phyloP scores from a whole-genome alignment of 2,888 invertebrate species.

The Lissocephala sabroskyi region DNA sequence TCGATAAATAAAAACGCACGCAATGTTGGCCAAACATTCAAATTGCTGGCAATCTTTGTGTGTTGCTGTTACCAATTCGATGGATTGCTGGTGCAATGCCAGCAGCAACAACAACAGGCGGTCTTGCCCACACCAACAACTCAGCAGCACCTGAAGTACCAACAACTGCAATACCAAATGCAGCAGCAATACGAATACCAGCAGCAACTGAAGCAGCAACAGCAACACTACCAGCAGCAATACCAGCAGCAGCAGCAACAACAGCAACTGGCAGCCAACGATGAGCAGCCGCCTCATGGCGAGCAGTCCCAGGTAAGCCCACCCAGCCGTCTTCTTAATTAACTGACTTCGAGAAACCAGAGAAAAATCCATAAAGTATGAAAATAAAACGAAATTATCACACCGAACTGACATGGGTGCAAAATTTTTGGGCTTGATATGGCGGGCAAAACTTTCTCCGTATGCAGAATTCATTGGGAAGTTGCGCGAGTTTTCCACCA shows the following conservation, averaged over 20 bases:
- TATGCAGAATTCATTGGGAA: too few species aligned
- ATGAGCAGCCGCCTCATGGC: too few species aligned
- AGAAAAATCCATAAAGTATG: too few species aligned
- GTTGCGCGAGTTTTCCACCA: too few species aligned
- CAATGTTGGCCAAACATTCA: slow-evolving; percentile 43
- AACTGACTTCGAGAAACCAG: too few species aligned
- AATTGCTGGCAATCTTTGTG: slow-evolving; percentile 43
- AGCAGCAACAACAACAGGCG: slow-evolving; percentile 39
- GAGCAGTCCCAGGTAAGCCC: too few species aligned
- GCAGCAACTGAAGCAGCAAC: slow-evolving; percentile 29
- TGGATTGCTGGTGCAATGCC: slow-evolving; percentile 27
- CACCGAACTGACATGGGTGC: too few species aligned
- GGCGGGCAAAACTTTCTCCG: too few species aligned
- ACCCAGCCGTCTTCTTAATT: too few species aligned
- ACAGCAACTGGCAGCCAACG: too few species aligned
- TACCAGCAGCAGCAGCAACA: slow-evolving; percentile 46
- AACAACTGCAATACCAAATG: slow-evolving; percentile 58
- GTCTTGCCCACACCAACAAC: slow-evolving; percentile 9
- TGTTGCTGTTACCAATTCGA: slow-evolving; percentile 42
- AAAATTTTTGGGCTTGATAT: too few species aligned
- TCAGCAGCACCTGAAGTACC: slow-evolving; percentile 48
- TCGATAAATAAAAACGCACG: slow-evolving; percentile 9
- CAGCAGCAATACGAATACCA: slow-evolving; percentile 61
- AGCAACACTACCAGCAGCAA: slow-evolving; percentile 55
- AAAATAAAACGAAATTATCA: too few species aligned